Conservation (phyloP, 2,113 vertebrate genomes). For the Poecile atricapillus region DNA sequence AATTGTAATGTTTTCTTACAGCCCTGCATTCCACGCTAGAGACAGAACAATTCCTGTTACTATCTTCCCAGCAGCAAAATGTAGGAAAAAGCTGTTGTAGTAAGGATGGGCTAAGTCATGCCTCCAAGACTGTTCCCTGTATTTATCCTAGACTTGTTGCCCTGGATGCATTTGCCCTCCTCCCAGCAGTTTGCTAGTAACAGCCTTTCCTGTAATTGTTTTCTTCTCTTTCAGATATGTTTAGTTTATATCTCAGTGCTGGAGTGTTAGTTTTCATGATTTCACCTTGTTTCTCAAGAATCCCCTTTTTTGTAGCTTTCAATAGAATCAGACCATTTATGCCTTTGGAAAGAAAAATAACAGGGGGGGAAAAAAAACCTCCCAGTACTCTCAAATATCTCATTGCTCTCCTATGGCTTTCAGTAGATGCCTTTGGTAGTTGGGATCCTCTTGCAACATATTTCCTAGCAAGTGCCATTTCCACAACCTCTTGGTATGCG, state of each 20-base stretch:
- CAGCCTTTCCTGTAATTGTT: conserved; percentile 14
- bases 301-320: neutral
- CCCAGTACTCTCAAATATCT: neutral
- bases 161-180: neutral
- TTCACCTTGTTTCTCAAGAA: neutral
- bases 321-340: neutral
- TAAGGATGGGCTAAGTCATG: neutral
- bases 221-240: neutral
- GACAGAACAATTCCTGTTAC: neutral
- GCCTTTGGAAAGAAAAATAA: neutral
- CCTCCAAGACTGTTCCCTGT: neutral
- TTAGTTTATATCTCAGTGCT: neutral
- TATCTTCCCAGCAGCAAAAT: neutral
- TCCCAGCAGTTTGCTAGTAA: neutral
- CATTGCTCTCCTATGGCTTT: neutral
- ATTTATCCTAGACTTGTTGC: neutral
- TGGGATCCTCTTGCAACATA: neutral
- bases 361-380: neutral
- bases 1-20: neutral
- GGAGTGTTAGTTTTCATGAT: neutral
- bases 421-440: neutral
- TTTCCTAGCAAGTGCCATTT: conserved; percentile 16
- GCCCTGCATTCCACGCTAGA: neutral
- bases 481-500: conserved; percentile 42
- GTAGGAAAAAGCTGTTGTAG: neutral